A percentile compares a stretch with the other conserved stretches of the same genome.
Conservation (phyloP, 2,113 vertebrate species). For the Aix galericulata region DNA sequence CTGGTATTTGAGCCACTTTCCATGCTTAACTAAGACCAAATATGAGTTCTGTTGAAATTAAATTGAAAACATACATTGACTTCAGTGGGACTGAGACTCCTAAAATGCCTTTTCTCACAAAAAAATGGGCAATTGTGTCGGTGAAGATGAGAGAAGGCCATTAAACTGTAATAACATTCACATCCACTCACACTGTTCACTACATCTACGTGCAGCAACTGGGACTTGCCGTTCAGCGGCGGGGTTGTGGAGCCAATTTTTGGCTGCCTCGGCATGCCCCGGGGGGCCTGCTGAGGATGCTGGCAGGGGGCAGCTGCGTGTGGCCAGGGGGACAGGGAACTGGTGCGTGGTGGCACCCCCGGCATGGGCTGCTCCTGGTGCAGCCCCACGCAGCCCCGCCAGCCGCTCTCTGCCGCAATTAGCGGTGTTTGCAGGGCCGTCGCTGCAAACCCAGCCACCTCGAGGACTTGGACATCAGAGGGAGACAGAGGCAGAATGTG, state of each 20-base stretch:
- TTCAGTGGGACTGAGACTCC: neutral
- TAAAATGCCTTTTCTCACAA: neutral
- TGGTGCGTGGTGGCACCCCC: too few relatives aligned
- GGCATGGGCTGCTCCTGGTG: neutral
- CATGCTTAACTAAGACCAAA: neutral
- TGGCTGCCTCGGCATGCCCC: neutral
- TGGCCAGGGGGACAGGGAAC: too few relatives aligned
- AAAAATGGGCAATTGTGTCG: accelerated
- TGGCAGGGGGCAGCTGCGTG: too few relatives aligned
- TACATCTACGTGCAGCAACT: accelerated
- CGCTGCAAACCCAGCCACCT: neutral
- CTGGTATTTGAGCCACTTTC: neutral
- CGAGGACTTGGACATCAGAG: neutral
- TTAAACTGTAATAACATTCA: too few relatives aligned
- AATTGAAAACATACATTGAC: neutral
- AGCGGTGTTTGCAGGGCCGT: neutral
- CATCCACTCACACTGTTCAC: accelerated
- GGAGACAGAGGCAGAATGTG: accelerated
- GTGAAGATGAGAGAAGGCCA: neutral
- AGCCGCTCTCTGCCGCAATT: accelerated
- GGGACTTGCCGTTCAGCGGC: accelerated
- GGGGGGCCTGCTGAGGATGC: too few relatives aligned
- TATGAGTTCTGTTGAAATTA: neutral
- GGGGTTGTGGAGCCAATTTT: neutral
- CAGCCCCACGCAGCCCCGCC: accelerated